Evolutionary conservation across 2,113 vertebrate species (phyloP).

Genomic region (Collichthys lucidus): DNA sequence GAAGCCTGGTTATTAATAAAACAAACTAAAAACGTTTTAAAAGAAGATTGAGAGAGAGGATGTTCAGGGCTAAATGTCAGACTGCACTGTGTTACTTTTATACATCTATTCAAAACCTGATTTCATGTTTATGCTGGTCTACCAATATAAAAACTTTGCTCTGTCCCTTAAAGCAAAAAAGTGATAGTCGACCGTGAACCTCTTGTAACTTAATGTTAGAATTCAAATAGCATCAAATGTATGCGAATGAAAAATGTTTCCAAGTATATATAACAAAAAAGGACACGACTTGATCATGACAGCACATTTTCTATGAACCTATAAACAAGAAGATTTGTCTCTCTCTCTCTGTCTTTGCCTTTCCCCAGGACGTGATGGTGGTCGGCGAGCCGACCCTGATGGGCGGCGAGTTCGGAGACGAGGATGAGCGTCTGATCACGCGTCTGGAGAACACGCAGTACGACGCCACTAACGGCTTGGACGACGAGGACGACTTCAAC

Average conservation of each 20-base stretch:
- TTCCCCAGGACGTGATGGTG: constrained; percentile 97
- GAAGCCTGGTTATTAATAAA: background rate
- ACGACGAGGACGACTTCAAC: constrained; percentile 99
- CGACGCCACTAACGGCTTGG: constrained; percentile 98
- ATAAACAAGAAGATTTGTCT: background rate
- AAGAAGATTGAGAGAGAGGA: background rate
- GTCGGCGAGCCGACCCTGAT: constrained; percentile 99
- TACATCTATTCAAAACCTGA: background rate
- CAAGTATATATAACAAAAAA: background rate
- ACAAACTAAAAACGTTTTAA: background rate
- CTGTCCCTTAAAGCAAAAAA: background rate
- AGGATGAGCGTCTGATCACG: constrained; percentile 99
- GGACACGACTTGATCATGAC: background rate
- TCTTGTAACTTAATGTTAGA: background rate
- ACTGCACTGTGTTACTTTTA: background rate
- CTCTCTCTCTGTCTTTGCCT: background rate
- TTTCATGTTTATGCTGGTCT: background rate
- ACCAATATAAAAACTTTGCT: background rate
- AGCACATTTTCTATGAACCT: constrained; percentile 15
- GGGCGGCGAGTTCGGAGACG: constrained; percentile 99
- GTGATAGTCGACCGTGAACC: background rate
- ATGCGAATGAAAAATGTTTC: background rate
- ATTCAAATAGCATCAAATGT: background rate
- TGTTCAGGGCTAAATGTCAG: background rate
- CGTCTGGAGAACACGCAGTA: constrained; percentile 99